Percentiles rank a stretch among this genome's conserved stretches.
These are phyloP conservation scores for Catharus ustulatus DNA, from an alignment of 2,797 vertebrate species.

Conservation along the genomic window DNA sequence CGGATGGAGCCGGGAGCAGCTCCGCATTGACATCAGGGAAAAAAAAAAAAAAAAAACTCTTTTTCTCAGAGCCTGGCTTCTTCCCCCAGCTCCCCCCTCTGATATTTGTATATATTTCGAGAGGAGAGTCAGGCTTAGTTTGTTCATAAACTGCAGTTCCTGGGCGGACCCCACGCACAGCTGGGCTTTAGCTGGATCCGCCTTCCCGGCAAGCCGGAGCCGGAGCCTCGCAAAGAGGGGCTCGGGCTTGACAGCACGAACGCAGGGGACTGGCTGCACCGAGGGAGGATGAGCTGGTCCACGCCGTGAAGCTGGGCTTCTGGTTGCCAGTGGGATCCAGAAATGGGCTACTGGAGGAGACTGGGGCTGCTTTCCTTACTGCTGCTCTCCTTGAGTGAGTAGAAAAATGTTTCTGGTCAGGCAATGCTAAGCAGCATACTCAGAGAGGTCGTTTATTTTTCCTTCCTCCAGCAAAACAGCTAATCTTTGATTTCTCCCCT, in stretches of 20 bases:
- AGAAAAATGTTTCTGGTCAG: conserved; percentile 27
- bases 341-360: conserved; percentile 62
- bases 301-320: conserved; percentile 22
- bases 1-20: neutral
- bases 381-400: conserved; percentile 70
- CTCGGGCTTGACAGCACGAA: conserved; percentile 33
- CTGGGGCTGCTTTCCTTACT: conserved; percentile 49
- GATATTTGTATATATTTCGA: conserved; percentile 62
- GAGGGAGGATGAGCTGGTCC: conserved; percentile 32
- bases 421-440: neutral
- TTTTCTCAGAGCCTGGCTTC: conserved; percentile 5
- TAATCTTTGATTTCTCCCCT: conserved; percentile 37
- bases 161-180: conserved; percentile 86
- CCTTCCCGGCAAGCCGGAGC: conserved; percentile 64
- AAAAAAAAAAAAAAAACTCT: neutral
- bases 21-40: neutral
- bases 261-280: neutral
- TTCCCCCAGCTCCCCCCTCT: conserved; percentile 29
- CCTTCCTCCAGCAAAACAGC: neutral
- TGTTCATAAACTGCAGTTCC: conserved; percentile 76
- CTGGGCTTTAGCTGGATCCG: conserved; percentile 88
- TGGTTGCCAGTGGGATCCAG: neutral
- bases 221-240: conserved; percentile 44
- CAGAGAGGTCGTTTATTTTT: conserved; percentile 28
- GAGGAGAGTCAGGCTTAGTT: conserved; percentile 52